A percentile compares a stretch with the other conserved stretches of the same genome.
Conservation (phyloP, 2,113 vertebrate species). For the Dasyprocta punctata region DNA sequence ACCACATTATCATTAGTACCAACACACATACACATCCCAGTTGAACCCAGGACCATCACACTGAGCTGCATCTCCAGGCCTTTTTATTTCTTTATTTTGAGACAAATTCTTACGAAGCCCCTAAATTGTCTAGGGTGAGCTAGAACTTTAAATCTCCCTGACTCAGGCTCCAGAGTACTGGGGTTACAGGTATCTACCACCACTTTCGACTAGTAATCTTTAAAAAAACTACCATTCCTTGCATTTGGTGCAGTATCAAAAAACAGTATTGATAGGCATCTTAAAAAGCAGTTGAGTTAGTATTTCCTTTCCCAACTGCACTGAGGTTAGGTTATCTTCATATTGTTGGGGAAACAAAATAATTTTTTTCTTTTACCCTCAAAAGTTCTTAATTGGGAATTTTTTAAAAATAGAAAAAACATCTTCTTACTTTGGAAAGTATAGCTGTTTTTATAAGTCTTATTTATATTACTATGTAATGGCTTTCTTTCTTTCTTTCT, state of each 20-base stretch:
- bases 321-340: constrained; percentile 29
- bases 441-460: not conserved
- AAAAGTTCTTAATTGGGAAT: not conserved
- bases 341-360: not conserved
- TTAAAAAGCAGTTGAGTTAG: not conserved
- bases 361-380: not conserved
- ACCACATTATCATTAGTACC: not conserved
- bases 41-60: not conserved
- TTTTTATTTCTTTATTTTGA: not conserved
- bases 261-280: not conserved
- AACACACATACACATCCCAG: not conserved
- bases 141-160: not conserved
- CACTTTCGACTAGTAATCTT: not conserved
- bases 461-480: constrained; percentile 23
- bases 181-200: not conserved
- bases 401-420: not conserved
- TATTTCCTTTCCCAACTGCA: not conserved
- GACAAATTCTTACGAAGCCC: not conserved
- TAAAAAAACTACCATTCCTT: constrained; percentile 1
- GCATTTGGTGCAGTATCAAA: not conserved
- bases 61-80: not conserved
- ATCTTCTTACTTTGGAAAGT: constrained; percentile 12
- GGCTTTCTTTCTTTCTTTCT: not conserved
- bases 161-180: not conserved
- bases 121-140: not conserved